Evolutionary conservation across 2,113 vertebrate species (phyloP), one percentile per base, ranked within the genome.

Genomic region (Paraplagusia blochii): DNA sequence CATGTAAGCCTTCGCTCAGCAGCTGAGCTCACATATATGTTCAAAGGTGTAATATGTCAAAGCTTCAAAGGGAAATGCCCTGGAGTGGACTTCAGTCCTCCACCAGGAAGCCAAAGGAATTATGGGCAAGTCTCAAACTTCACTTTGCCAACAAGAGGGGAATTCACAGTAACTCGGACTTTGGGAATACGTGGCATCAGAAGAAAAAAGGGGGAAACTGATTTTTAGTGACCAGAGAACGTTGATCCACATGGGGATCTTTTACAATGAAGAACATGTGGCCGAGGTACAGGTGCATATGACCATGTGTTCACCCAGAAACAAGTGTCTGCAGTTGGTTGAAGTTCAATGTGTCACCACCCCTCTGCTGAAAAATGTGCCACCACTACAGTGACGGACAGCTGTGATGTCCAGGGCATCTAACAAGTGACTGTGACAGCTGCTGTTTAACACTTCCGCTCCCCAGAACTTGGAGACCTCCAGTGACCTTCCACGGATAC

Each of bases 401-500:
- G 66, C 80, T 84, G 84, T 53, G 70, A 53, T 22, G 53, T 77
- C 66, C 56, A 55, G 63, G 55, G 72, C 61, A 45, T 59, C 56
- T 60, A 76, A 68, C 76, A 84, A 84, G 66, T 85, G 81, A 78
- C 75, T 51, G 55, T 72, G 74, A 73, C 88, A 91, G 88, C 88
- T 91, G 89, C 78, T 62, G 60, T 61, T 42, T 70, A 65, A 73
- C 36, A 34, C 56, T 44, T 58, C 42, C 71, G 74, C 78, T 61
- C 51, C 66, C 39, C 44, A 52, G 40, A 58, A 58, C 57, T 49
- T 38, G 8, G 65, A 61, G 53, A 66, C 57, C 70, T 79, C 66
- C 22, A 29, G 22, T 29, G 6, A 29, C 42, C 69, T 48, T 44
- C 53, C 49, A 58, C 22, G 22, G 42, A 60, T 58, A 69, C 42